Evolutionary conservation across 2,113 vertebrate genomes (phyloP).

Genomic region (Limanda limanda): DNA sequence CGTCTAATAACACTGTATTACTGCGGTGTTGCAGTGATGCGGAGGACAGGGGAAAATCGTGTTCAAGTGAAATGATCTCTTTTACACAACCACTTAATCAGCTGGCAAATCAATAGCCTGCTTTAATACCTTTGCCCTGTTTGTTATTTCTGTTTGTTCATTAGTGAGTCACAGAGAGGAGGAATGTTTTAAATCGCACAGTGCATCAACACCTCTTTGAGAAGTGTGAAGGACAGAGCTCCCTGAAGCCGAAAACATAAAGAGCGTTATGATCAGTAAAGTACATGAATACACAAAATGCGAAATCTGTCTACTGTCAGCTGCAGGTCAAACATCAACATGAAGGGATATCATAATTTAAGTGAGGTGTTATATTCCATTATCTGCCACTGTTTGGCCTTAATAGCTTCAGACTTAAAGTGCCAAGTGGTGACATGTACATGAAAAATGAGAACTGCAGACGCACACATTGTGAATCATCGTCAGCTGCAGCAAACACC

Average conservation of each 20-base stretch:
- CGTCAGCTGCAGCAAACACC: conserved; percentile 23
- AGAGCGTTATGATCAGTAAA: neutral
- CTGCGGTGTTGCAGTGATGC: conserved; percentile 41
- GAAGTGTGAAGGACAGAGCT: conserved; percentile 41
- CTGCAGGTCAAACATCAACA: neutral
- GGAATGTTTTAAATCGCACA: conserved; percentile 34
- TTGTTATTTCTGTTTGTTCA: conserved; percentile 66
- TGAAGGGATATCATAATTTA: neutral
- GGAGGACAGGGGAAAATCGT: conserved; percentile 43
- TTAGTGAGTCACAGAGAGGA: conserved; percentile 42
- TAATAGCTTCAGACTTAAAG: neutral
- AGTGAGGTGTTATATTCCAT: neutral
- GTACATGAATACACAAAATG: conserved; percentile 1
- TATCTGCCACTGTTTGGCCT: neutral
- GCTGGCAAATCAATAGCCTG: conserved; percentile 67
- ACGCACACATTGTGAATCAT: neutral
- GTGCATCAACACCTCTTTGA: conserved; percentile 32
- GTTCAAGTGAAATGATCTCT: conserved; percentile 62
- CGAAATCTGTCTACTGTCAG: no score
- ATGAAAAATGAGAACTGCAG: neutral
- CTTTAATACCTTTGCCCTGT: conserved; percentile 60
- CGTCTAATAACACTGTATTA: conserved; percentile 28
- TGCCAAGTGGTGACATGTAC: neutral
- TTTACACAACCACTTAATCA: conserved; percentile 65
- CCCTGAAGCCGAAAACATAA: conserved; percentile 15